A percentile compares a stretch with the other conserved stretches of the same genome.
phyloP scores from a whole-genome alignment of 2,888 invertebrate species.

The Priocnemis perturbator region DNA sequence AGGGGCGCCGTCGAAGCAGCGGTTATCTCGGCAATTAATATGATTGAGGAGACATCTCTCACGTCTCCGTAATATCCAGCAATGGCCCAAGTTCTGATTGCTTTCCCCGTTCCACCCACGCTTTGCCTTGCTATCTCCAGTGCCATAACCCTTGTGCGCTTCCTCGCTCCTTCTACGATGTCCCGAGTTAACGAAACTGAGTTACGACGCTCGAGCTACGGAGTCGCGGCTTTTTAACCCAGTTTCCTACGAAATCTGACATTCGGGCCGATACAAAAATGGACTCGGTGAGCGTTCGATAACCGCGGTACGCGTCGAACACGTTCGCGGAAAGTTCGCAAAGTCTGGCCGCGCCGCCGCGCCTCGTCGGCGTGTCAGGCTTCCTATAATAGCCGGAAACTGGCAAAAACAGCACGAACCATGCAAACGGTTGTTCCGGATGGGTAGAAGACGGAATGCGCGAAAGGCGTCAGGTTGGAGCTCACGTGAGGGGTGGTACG shows the following conservation, averaged over 20 bases:
- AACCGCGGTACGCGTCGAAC: too few relatives aligned
- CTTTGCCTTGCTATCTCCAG: constrained; percentile 64
- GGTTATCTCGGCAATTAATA: constrained; percentile 75
- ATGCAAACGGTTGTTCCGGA: background rate
- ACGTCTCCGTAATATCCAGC: constrained; percentile 75
- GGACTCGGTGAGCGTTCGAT: too few relatives aligned
- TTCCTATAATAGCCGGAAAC: background rate
- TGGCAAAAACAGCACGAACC: background rate
- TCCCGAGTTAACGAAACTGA: constrained; percentile 59
- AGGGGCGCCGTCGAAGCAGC: constrained; percentile 68
- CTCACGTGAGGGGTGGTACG: constrained; percentile 10
- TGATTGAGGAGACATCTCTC: constrained; percentile 75
- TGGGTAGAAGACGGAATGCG: constrained; percentile 11
- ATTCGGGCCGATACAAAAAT: background rate
- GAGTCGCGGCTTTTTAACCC: constrained; percentile 35
- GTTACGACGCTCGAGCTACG: constrained; percentile 43
- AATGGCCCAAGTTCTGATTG: constrained; percentile 76
- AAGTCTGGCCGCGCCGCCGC: too few relatives aligned
- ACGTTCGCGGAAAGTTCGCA: too few relatives aligned
- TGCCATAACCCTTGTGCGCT: constrained; percentile 66
- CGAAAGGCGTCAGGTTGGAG: constrained; percentile 18
- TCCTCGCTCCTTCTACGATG: constrained; percentile 53
- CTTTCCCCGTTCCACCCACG: constrained; percentile 68
- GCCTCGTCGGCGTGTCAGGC: too few relatives aligned
- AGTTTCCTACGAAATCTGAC: constrained; percentile 17